phyloP scores from a whole-genome alignment of 2,888 invertebrate genomes.

The Morpho deidamia region DNA sequence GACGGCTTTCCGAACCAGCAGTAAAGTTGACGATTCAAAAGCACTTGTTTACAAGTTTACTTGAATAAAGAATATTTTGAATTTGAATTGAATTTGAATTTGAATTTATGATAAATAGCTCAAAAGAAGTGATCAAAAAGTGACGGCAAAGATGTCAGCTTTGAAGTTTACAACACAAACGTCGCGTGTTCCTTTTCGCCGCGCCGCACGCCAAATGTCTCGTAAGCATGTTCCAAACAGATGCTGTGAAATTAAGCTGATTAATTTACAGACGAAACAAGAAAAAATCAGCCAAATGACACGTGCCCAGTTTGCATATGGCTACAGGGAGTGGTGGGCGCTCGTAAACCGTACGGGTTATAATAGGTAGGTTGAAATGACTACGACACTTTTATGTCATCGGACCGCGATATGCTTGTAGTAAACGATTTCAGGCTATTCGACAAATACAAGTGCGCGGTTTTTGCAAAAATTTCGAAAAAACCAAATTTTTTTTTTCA shows the following conservation, averaged over 20 bases:
- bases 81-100: too few species aligned
- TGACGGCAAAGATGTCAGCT: too few species aligned
- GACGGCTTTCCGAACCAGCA: too few species aligned
- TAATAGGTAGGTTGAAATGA: slow-evolving; percentile 36
- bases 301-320: slow-evolving; percentile 49
- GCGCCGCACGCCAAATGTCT: slow-evolving; percentile 6
- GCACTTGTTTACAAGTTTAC: too few species aligned
- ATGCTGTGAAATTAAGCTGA: slow-evolving; percentile 36
- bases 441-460: slow-evolving; percentile 20
- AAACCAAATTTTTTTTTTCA: too few species aligned
- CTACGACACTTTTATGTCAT: slow-evolving; percentile 59
- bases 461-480: not conserved
- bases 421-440: slow-evolving; percentile 29
- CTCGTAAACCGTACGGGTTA: slow-evolving; percentile 34
- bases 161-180: too few species aligned
- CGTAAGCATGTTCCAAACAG: slow-evolving; percentile 23
- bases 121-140: too few species aligned
- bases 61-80: too few species aligned
- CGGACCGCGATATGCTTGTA: slow-evolving; percentile 33
- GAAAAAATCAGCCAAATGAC: slow-evolving; percentile 31
- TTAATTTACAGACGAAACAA: slow-evolving; percentile 31
- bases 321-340: slow-evolving; percentile 30
- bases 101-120: too few species aligned
- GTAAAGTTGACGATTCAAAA: too few species aligned
- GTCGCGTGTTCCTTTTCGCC: not conserved